phyloP scores from a whole-genome alignment of 1,140 invertebrate genomes.

The Tetragonula clypearis region DNA sequence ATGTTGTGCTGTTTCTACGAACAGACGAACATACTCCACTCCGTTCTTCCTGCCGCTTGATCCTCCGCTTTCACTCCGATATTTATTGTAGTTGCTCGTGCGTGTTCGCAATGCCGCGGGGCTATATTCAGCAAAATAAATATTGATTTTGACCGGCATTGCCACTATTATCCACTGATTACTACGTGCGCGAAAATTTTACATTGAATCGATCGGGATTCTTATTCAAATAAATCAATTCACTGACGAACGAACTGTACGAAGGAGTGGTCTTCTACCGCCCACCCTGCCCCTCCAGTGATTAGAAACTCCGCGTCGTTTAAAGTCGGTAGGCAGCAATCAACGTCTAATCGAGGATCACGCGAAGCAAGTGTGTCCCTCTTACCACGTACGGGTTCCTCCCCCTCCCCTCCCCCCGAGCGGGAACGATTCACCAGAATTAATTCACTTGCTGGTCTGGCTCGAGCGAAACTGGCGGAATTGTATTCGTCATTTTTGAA shows the following conservation, averaged over 20 bases:
- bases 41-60: background rate
- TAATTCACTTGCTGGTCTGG: background rate
- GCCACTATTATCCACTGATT: too few species aligned
- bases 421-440: background rate
- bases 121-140: background rate
- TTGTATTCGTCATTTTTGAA: conserved; percentile 19
- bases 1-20: background rate
- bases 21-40: background rate
- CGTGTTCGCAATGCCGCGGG: background rate
- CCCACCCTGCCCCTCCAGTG: background rate
- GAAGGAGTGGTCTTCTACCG: background rate
- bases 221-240: conserved; percentile 7
- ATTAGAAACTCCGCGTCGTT: background rate
- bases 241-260: background rate
- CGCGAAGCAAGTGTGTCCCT: too few species aligned
- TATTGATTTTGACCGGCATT: background rate
- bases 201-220: background rate
- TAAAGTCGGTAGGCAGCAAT: background rate
- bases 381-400: background rate
- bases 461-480: conserved; percentile 7
- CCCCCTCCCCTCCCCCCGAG: background rate
- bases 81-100: background rate
- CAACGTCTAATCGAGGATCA: background rate
- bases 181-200: background rate
- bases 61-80: background rate